Evolutionary conservation across 2,888 invertebrate species (phyloP), one percentile per base, ranked within the genome.

Genomic region (Philereme vetulata): DNA sequence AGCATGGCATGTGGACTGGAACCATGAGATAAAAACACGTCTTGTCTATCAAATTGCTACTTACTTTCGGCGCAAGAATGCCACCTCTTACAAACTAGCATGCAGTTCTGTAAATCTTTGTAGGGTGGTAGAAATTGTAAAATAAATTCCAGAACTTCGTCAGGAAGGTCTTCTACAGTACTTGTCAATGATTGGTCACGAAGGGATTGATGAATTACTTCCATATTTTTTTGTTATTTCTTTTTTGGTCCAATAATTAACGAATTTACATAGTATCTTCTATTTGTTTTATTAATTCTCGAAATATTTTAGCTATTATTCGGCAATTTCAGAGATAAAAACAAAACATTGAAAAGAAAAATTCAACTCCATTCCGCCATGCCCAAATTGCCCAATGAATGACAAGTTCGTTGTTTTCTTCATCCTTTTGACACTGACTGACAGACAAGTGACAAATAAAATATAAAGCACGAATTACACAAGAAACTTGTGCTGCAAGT

Each of bases 121-220:
- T 99, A 99, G 0, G 98, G 98, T 57, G 97, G 96, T 69, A 98
- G 90, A 80, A 97, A 94, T 70, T 96, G 95, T 68, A 99, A 93
- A 81, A 99, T 97, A 81, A 97, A 97, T 89, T 98, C 98, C 72
- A 99, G 88, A 59, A 99, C 95, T 93, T 98, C 98, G 84, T 98
- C 97, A 45, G 99, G 98, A 67, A 99, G 90, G 84, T 96, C 95
- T 79, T 96, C 95, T 44, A 91, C 81, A 11, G 83, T 81, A 72
- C 81, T 85, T 70, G 77, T 79, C 64, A 88, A 73, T 56, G 80
- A 81, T 74, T 85, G 86, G 54, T 83, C 78, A 62, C 70, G 73
- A 65, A 86, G 70, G 58, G 85, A 76, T 71, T 81, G 76, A 64
- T 85, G 84, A 68, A 84, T 79, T 61, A 82, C 72, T 70, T 92